These are phyloP conservation scores for Phasia obesa DNA, from an alignment of 2,888 invertebrate species.

Conservation along the genomic window DNA sequence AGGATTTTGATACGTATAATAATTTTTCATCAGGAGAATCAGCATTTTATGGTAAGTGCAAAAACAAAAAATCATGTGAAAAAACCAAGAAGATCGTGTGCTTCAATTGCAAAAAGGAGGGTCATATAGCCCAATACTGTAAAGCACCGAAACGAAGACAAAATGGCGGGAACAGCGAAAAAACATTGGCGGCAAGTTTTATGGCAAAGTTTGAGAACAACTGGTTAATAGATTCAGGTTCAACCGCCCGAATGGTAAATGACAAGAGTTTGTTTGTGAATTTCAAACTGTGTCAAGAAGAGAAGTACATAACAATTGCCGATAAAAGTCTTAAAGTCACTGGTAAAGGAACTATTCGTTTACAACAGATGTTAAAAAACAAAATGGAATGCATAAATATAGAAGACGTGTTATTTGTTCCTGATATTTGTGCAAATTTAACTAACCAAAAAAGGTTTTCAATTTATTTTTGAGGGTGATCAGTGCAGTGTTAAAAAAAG, in stretches of 20 bases:
- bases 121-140: conserved; percentile 27
- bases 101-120: conserved; percentile 33
- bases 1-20: conserved; percentile 46
- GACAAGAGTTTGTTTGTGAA: conserved; percentile 28
- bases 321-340: conserved; percentile 15
- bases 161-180: conserved; percentile 22
- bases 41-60: conserved; percentile 1
- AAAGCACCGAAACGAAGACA: conserved; percentile 7
- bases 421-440: conserved; percentile 31
- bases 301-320: background rate
- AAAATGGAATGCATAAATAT: conserved; percentile 17
- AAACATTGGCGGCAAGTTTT: conserved; percentile 21
- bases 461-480: conserved; percentile 10
- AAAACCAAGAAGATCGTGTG: conserved; percentile 9
- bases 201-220: conserved; percentile 13
- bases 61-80: background rate
- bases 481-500: background rate
- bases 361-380: conserved; percentile 2
- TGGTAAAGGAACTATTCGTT: conserved; percentile 17
- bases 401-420: background rate
- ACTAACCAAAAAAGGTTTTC: conserved; percentile 8
- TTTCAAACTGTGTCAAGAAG: conserved; percentile 3
- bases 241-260: conserved; percentile 40
- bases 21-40: conserved; percentile 24
- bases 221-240: conserved; percentile 38